These are phyloP conservation scores for Acleris cristana DNA, from an alignment of 2,888 invertebrate species.

Conservation along the genomic window DNA sequence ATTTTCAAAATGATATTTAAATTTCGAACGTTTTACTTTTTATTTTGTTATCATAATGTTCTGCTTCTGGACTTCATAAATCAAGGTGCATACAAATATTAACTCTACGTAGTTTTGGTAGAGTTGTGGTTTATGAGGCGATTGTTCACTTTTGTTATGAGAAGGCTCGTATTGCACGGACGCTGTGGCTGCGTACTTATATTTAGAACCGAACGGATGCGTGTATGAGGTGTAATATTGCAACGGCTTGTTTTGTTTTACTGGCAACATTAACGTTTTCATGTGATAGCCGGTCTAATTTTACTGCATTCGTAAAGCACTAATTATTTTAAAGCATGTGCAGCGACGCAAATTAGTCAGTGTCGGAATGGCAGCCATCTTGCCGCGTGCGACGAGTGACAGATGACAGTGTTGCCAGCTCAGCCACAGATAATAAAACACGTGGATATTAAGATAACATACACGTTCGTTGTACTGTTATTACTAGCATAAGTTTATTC, in stretches of 20 bases:
- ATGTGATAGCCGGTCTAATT: conserved; percentile 25
- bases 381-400: conserved; percentile 13
- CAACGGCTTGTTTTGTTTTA: conserved; percentile 45
- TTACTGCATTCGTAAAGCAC: conserved; percentile 14
- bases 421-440: conserved; percentile 15
- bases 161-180: conserved; percentile 56
- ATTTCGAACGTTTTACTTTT: conserved; percentile 59
- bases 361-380: conserved; percentile 1
- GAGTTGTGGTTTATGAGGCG: conserved; percentile 41
- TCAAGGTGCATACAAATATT: conserved; percentile 34
- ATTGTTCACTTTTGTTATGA: conserved; percentile 52
- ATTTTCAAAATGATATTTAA: conserved; percentile 61
- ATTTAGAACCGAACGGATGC: conserved; percentile 65
- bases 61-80: conserved; percentile 57
- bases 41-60: conserved; percentile 57
- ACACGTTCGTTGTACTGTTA: not conserved
- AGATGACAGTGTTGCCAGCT: conserved; percentile 11
- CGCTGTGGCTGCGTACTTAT: conserved; percentile 58
- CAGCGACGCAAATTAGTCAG: conserved; percentile 17
- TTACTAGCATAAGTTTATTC: not conserved
- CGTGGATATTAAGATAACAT: not conserved
- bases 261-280: conserved; percentile 31
- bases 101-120: conserved; percentile 42
- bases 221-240: conserved; percentile 63
- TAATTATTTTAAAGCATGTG: conserved; percentile 16